Percentiles rank a stretch among this genome's conserved stretches.
phyloP scores from a whole-genome alignment of 2,113 vertebrate species.

The Nannospalax galili region DNA sequence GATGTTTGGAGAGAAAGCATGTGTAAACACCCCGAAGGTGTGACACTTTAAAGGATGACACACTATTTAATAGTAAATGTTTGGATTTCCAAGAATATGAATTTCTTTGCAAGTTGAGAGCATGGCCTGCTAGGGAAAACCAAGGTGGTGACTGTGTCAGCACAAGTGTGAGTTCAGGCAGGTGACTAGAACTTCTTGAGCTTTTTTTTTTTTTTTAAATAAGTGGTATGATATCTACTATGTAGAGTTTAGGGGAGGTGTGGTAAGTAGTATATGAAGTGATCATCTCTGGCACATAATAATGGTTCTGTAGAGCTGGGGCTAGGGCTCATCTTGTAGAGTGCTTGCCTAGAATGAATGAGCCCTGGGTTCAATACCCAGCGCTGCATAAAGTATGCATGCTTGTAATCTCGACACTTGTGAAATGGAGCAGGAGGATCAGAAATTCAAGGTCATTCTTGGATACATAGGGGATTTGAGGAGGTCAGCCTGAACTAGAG shows the following conservation, averaged over 20 bases:
- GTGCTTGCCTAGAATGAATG: background rate
- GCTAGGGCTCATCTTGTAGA: background rate
- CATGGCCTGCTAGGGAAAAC: background rate
- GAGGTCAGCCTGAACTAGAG: background rate
- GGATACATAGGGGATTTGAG: background rate
- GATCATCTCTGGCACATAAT: background rate
- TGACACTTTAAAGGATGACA: conserved; percentile 35
- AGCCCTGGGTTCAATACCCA: background rate
- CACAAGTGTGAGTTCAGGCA: background rate
- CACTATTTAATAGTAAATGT: conserved; percentile 62
- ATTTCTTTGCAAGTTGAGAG: conserved; percentile 12
- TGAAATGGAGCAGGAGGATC: background rate
- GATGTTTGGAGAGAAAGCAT: conserved; percentile 1
- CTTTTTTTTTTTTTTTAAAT: background rate
- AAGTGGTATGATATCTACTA: background rate
- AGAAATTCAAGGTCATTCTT: background rate
- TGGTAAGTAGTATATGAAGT: background rate
- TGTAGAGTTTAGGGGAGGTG: background rate
- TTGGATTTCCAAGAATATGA: conserved; percentile 45
- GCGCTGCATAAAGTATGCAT: background rate
- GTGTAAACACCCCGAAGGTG: conserved; percentile 23
- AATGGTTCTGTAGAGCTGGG: background rate
- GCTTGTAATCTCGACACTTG: background rate
- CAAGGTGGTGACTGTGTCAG: background rate
- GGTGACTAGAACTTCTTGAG: background rate